Evolutionary conservation across 1,140 invertebrate species (phyloP), one percentile per base, ranked within the genome.

Genomic region (Macrostomum lignano): DNA sequence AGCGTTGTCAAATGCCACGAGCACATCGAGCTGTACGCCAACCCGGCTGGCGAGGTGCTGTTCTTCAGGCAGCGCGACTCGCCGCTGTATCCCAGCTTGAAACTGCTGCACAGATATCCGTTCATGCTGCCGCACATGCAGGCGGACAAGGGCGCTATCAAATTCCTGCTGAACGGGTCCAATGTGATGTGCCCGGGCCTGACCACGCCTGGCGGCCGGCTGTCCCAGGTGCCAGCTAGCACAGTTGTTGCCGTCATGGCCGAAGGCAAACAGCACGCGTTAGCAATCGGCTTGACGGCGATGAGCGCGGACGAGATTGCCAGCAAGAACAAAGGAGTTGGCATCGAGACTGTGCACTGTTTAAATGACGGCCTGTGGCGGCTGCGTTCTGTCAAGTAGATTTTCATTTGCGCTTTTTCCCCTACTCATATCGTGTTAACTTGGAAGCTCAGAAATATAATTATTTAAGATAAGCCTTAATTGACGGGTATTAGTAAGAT

Each of bases 171-270:
- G n/a, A 91, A 81, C 61, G 91, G 91, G 30, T 88, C 91, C 5
- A 93, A 96, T 60, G 88, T 98, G 42, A 98, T 98, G 91, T 94
- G 86, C 58, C 91, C 88, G 10, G 91, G 91, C 7, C 61, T 98
- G 26, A 96, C 88, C 2, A 93, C 84, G 3, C 78, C 81, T 25
- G 86, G 86, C 3, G 15, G 88, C 81, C 3, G 69, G 69, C 71
- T 39, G 26, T 13, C 43, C 9, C 14, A 31, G 7, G 43, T 50
- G 17, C 46, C 47, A 2, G 39, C 41, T 21, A 47, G 72, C 46
- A 73, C 73, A n/a, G 70, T 86, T 37, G 79, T 88, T 41, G 69
- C 79, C 40, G 71, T 94, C 24, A 86, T 91, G 76, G 86, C 84
- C 11, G 84, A 96, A 63, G 82, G 79, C 21, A 96, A 96, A 55